Evolutionary conservation across 2,888 invertebrate species (phyloP).

Genomic region (Hypomecis atomaria): DNA sequence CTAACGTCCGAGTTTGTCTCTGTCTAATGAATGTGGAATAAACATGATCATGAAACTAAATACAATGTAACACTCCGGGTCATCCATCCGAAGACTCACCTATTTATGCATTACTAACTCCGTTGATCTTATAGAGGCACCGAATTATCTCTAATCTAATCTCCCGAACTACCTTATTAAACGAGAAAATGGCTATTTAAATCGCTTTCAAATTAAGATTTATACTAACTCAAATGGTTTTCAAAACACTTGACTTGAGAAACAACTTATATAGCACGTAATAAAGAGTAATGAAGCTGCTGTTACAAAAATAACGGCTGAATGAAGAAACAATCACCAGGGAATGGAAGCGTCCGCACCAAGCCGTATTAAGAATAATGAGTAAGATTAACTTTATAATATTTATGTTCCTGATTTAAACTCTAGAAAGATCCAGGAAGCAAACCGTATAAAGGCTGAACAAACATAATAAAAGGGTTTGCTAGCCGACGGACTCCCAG

Average conservation of each 20-base stretch:
- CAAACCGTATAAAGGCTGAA: slow-evolving; percentile 50
- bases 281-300: slow-evolving; percentile 26
- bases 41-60: no score
- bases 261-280: slow-evolving; percentile 21
- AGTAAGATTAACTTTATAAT: slow-evolving; percentile 29
- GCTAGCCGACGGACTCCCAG: slow-evolving; percentile 52
- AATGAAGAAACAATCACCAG: slow-evolving; percentile 21
- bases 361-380: slow-evolving; percentile 30
- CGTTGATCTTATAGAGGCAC: not conserved
- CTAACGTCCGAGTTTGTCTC: no score
- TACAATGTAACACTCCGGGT: no score
- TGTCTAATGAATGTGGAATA: no score
- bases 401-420: slow-evolving; percentile 50
- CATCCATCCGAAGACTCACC: no score
- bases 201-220: slow-evolving; percentile 17
- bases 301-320: slow-evolving; percentile 17
- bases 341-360: slow-evolving; percentile 26
- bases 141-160: not conserved
- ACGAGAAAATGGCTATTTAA: slow-evolving; percentile 17
- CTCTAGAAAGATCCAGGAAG: slow-evolving; percentile 54
- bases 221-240: slow-evolving; percentile 21
- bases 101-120: no score
- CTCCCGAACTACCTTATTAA: slow-evolving; percentile 13
- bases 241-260: slow-evolving; percentile 17
- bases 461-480: slow-evolving; percentile 53